Evolutionary conservation across 2,797 vertebrate genomes (phyloP), one percentile per base, ranked within the genome.

Genomic region (Chloroceryle amazona): DNA sequence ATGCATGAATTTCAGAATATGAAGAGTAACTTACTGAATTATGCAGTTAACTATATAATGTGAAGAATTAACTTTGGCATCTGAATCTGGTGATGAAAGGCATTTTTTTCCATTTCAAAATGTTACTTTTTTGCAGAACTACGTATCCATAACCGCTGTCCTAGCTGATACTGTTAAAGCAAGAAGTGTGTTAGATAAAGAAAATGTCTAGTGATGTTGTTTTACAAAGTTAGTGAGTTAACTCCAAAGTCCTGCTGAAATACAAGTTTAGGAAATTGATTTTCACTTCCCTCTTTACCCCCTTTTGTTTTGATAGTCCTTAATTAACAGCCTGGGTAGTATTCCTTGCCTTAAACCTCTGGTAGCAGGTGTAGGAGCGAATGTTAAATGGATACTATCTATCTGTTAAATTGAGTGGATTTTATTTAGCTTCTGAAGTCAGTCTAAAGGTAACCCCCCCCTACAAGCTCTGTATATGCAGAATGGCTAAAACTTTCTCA

Each of bases 211-310:
- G 31, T 63, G 68, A 31, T 60, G 28, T 55, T 75, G 66, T 86
- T 96, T 91, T 91, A 76, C 0, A 0, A 95, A 95, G 70, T 90
- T 83, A 68, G 72, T 86, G 72, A 39, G 65, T 93, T 89, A 74
- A 76, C 39, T 82, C 73, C 29, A 73, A 86, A 87, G 82, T 79
- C 54, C 39, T 88, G 55, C 47, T 94, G 72, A 95, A 84, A 95
- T 88, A 86, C 63, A 83, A 60, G 33, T 90, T 91, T 82, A 90
- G 84, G 81, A 94, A 89, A 95, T 95, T 70, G 79, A 76, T 91
- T 92, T 81, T 96, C 91, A 62, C 78, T 92, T 97, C 37, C 29
- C 14, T 86, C 55, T 86, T 91, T 9, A 9, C 28, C 81, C 33
- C 51, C 33, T 81, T 89, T 84, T 89, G 62, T 92, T 95, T 96